Percentiles rank a stretch among this genome's conserved stretches.
Evolutionary conservation across 2,888 invertebrate species (phyloP).

Genomic region (Marasmarcha lunaedactyla): DNA sequence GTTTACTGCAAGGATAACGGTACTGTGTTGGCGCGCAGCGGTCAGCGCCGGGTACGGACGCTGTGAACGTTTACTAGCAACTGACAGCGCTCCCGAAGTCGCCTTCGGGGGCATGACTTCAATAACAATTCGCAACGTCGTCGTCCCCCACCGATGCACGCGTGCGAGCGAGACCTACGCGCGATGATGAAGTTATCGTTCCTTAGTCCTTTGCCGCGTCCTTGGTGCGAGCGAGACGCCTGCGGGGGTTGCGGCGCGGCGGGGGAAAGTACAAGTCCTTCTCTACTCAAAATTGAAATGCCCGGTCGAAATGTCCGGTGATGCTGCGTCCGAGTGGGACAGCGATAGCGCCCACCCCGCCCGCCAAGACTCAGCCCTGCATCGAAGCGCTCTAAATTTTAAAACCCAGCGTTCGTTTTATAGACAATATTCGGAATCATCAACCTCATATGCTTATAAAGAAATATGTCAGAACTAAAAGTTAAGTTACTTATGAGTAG

Average conservation of each 20-base stretch:
- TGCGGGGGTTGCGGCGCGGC: constrained; percentile 35
- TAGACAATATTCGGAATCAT: background rate
- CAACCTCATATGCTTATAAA: too few relatives aligned
- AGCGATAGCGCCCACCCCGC: constrained; percentile 68
- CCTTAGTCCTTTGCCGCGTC: constrained; percentile 72
- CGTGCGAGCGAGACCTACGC: constrained; percentile 61
- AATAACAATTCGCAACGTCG: constrained; percentile 72
- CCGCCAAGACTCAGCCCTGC: constrained; percentile 63
- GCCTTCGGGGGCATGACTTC: constrained; percentile 71
- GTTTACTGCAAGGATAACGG: constrained; percentile 38
- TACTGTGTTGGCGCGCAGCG: constrained; percentile 22
- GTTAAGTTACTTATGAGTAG: too few relatives aligned
- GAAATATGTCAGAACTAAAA: too few relatives aligned
- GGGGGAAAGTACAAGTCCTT: constrained; percentile 47
- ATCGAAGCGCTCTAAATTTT: constrained; percentile 61
- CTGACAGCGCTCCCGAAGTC: constrained; percentile 70
- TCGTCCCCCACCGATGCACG: constrained; percentile 65
- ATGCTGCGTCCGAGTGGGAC: constrained; percentile 69
- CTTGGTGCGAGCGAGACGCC: constrained; percentile 58
- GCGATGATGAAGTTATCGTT: constrained; percentile 70
- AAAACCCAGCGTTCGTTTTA: constrained; percentile 12
- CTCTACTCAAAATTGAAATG: constrained; percentile 73
- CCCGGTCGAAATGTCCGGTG: constrained; percentile 72
- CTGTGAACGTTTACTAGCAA: constrained; percentile 65
- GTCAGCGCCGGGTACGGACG: constrained; percentile 59